These are phyloP conservation scores for Drosophila fuyamai DNA, from an alignment of 1,140 invertebrate genomes.

Conservation along the genomic window DNA sequence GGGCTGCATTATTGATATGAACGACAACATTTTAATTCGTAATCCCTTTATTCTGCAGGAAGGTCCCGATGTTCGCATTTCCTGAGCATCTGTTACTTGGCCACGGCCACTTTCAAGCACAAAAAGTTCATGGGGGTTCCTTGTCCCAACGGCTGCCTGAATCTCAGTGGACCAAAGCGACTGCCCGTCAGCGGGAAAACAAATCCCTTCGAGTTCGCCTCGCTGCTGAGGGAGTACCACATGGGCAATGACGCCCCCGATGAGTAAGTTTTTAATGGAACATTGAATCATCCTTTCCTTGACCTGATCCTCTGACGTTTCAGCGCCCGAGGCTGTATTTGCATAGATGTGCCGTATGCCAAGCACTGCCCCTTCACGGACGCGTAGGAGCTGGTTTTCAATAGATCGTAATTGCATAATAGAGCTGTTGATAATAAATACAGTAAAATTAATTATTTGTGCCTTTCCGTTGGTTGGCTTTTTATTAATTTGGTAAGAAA, in stretches of 20 bases:
- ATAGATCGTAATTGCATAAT: slow-evolving; percentile 18
- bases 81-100: slow-evolving; percentile 88
- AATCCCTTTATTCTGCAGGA: slow-evolving; percentile 73
- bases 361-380: slow-evolving; percentile 87
- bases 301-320: slow-evolving; percentile 33
- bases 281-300: not conserved
- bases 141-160: slow-evolving; percentile 87
- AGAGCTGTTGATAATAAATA: slow-evolving; percentile 44
- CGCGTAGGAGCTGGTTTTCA: slow-evolving; percentile 25
- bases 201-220: slow-evolving; percentile 84
- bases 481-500: not conserved
- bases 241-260: slow-evolving; percentile 88
- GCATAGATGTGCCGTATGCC: slow-evolving; percentile 86
- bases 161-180: slow-evolving; percentile 67
- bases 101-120: slow-evolving; percentile 86
- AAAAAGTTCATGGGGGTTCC: slow-evolving; percentile 86
- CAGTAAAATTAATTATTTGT: not conserved
- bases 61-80: slow-evolving; percentile 88
- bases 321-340: slow-evolving; percentile 87
- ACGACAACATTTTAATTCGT: not conserved
- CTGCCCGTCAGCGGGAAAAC: slow-evolving; percentile 65
- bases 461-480: not conserved
- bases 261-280: slow-evolving; percentile 81
- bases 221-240: slow-evolving; percentile 77
- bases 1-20: not conserved